phyloP scores from a whole-genome alignment of 2,113 vertebrate species.

The Phaethornis superciliosus region DNA sequence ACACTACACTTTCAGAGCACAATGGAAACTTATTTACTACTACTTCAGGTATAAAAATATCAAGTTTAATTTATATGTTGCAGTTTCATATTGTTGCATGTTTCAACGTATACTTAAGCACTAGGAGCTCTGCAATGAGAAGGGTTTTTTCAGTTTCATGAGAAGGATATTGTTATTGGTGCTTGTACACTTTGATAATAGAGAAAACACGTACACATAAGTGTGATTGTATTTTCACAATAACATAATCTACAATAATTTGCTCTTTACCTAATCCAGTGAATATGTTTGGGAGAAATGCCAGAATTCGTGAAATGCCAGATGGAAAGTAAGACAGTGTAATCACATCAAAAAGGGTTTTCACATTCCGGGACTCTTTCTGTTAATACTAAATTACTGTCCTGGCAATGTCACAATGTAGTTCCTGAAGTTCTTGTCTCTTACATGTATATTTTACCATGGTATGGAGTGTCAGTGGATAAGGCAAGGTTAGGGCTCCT shows the following conservation, averaged over 20 bases:
- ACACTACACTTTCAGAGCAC: background rate
- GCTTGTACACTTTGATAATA: conserved; percentile 60
- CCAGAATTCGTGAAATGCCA: background rate
- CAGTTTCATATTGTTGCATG: background rate
- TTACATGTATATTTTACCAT: background rate
- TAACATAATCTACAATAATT: conserved; percentile 60
- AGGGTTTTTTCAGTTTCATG: conserved; percentile 15
- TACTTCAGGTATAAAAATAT: background rate
- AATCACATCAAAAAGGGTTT: background rate
- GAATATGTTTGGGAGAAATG: background rate
- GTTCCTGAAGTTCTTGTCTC: background rate
- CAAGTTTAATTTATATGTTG: background rate
- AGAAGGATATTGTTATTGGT: conserved; percentile 34
- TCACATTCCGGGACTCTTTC: background rate
- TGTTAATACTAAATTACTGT: background rate
- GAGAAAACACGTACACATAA: conserved; percentile 41
- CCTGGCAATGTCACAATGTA: accelerated
- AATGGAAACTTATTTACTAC: background rate
- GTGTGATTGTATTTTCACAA: conserved; percentile 46
- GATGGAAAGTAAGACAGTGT: background rate
- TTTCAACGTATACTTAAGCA: background rate
- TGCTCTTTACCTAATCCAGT: conserved; percentile 7
- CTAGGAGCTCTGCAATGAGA: background rate
- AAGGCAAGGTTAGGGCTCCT: background rate
- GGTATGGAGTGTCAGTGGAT: background rate